Evolutionary conservation across 1,140 invertebrate species (phyloP), one percentile per base, ranked within the genome.

Genomic region (Grapholita molesta): DNA sequence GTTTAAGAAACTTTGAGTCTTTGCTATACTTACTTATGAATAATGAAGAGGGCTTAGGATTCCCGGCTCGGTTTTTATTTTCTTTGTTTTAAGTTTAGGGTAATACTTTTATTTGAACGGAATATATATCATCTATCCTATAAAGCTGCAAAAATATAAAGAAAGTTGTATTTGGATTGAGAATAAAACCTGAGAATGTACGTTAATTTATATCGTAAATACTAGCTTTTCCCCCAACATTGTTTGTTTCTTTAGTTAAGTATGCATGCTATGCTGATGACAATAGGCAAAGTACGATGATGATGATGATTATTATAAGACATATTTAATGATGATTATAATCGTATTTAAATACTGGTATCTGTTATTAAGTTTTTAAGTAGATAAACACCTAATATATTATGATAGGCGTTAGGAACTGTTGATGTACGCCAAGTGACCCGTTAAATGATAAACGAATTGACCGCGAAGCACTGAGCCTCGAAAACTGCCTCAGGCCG

Each of bases 21-120:
- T 75, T 75, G 55, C 66, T 64, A 24, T 68, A 52, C 30, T 69
- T 70, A 70, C 64, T 68, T 68, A 75, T 75, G 73, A 75, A 75
- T 75, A 72, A 70, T 72, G 42, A 57, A 67, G 55, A 52, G 65
- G 66, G 67, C 55, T 61, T 61, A 61, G 25, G 21, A 61, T 61
- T 8, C 55, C 24, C n/a, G 12, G 25, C 55, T 25, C 15, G 7
- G n/a, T 15, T 61, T 61, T 61, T 32, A 61, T 61, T 15, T 61
- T n/a, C 24, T 61, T 28, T 61, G 55, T 61, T 61, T 61, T 61
- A 61, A 48, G 42, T 48, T 48, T 21, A 9, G 42, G 8, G 42
- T 48, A 48, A 48, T 48, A 9, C 8, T 48, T 48, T 48, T 8
- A 48, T n/a, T 21, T 9, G 18, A 21, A 48, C 0, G 5, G 9